A percentile compares a stretch with the other conserved stretches of the same genome.
Evolutionary conservation across 2,797 vertebrate species (phyloP).

Genomic region (Pogoniulus pusillus): DNA sequence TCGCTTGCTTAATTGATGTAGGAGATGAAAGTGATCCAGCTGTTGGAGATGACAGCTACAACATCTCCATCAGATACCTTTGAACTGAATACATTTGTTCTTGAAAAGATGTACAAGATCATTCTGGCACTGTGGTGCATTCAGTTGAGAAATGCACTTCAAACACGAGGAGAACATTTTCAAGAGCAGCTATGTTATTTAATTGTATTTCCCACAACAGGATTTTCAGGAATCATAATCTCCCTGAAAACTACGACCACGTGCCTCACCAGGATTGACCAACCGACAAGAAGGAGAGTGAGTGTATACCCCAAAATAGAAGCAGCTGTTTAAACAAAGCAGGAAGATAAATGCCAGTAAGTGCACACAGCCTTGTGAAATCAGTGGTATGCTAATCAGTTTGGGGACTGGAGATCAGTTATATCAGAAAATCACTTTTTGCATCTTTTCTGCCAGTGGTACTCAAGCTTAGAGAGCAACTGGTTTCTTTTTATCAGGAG

Average conservation of each 20-base stretch:
- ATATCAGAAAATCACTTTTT: not conserved
- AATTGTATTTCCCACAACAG: not conserved
- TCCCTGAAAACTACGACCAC: accelerated
- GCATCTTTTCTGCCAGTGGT: not conserved
- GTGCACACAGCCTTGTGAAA: not conserved
- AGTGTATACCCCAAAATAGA: accelerated
- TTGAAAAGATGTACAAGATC: not conserved
- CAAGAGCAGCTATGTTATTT: not conserved
- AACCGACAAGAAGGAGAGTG: not conserved
- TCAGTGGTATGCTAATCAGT: not conserved
- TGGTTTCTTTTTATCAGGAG: not conserved
- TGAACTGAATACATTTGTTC: not conserved
- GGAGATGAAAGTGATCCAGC: not conserved
- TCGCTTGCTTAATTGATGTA: not conserved
- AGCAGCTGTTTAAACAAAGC: conserved; percentile 1
- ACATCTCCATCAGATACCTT: not conserved
- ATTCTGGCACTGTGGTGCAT: not conserved
- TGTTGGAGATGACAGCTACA: not conserved
- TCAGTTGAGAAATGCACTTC: not conserved
- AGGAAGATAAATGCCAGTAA: not conserved
- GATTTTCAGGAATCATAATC: not conserved
- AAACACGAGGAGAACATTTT: not conserved
- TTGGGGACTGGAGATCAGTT: not conserved
- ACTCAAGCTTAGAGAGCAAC: not conserved
- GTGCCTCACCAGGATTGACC: accelerated